Evolutionary conservation across 2,797 vertebrate species (phyloP), one percentile per base, ranked within the genome.

Genomic region (Columba guinea): DNA sequence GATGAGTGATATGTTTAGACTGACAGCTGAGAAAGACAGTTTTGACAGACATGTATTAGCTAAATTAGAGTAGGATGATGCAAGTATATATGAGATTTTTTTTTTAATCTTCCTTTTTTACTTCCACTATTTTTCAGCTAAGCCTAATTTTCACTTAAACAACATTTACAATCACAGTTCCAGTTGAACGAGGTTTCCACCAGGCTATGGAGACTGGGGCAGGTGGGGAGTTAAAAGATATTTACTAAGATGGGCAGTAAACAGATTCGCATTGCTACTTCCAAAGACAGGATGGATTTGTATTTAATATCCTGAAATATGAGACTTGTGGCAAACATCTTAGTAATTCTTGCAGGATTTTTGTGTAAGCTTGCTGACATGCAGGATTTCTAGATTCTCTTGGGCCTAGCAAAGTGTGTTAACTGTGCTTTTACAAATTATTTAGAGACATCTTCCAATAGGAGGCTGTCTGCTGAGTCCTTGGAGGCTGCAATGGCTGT

Each of bases 31-130:
- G 85, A 94, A 93, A 88, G 87, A 87, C 39, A 91, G 70, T 74
- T 96, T 84, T 96, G 93, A 92, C 94, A 95, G 91, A 84, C 53
- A 86, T 12, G 56, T 84, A 89, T 78, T 89, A 93, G 46, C 84
- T 87, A 59, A 91, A 89, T 90, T 93, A 89, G 49, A 90, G 59
- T 84, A 84, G 77, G 56, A 76, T 82, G 70, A 82, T 1, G 26
- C n/a, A 86, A 88, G 49, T 84, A 30, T 91, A 19, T 63, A 41
- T 46, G 34, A 55, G 55, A 41, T 56, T 65, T 86, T 93, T 93
- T 39, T 79, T 94, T 37, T 49, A 37, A 76, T 19, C 17, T 91
- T 88, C 59, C 46, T 51, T 94, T 88, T 91, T 81, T 13, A 30
- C 23, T 89, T 79, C n/a, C 35, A 63, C 48, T 89, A 10, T 69